These are phyloP conservation scores for Penelope pileata DNA, from an alignment of 2,113 vertebrate genomes.

Conservation along the genomic window DNA sequence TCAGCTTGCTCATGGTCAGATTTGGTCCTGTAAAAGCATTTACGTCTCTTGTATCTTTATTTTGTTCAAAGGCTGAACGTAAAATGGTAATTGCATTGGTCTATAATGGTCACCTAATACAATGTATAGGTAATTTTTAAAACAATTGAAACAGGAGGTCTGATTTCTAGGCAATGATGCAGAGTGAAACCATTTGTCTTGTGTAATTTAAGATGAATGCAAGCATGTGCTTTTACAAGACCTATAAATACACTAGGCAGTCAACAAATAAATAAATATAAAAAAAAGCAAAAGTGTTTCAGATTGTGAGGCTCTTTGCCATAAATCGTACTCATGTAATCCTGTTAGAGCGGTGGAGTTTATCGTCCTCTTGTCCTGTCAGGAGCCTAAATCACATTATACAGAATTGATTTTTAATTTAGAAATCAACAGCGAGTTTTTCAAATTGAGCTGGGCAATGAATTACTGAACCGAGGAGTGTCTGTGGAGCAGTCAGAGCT, in stretches of 20 bases:
- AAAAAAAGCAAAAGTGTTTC: neutral
- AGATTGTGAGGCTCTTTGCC: neutral
- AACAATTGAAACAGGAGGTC: neutral
- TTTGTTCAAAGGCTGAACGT: neutral
- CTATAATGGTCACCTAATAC: neutral
- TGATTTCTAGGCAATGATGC: neutral
- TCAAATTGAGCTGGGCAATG: neutral
- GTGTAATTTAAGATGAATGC: neutral
- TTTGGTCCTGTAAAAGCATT: neutral
- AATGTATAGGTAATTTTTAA: neutral
- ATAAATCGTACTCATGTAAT: neutral
- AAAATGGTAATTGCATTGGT: neutral
- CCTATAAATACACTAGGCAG: neutral
- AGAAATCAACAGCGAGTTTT: neutral
- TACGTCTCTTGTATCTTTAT: neutral
- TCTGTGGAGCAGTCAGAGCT: neutral
- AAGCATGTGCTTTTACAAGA: neutral
- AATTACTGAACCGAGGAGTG: neutral
- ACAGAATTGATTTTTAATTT: slow-evolving; percentile 43
- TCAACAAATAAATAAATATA: neutral
- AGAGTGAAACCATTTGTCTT: neutral
- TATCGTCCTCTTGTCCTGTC: neutral
- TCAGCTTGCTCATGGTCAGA: neutral
- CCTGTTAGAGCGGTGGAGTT: neutral
- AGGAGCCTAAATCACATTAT: neutral